Percentiles rank a stretch among this genome's conserved stretches.
phyloP scores from a whole-genome alignment of 2,113 vertebrate genomes.

The Silurus glanis region DNA sequence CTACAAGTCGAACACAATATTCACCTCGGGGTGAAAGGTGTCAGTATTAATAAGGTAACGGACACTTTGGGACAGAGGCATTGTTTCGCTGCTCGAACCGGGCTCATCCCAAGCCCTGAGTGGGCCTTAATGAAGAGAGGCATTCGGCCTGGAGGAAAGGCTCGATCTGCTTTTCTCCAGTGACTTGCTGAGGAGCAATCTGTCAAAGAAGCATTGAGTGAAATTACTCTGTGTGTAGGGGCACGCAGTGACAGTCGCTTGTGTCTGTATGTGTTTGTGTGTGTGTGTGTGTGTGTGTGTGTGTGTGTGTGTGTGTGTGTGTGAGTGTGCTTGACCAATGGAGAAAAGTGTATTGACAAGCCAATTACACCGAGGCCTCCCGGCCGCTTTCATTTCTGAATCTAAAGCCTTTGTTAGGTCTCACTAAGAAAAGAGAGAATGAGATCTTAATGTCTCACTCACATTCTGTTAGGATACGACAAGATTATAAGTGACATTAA shows the following conservation, averaged over 20 bases:
- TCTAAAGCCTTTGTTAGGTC: constrained; percentile 69
- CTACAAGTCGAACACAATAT: constrained; percentile 74
- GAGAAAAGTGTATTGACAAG: constrained; percentile 84
- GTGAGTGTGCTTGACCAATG: constrained; percentile 77
- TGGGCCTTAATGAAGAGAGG: constrained; percentile 95
- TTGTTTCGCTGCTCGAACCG: constrained; percentile 66
- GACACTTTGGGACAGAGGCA: constrained; percentile 68
- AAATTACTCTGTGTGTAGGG: constrained; percentile 92
- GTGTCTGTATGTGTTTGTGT: constrained; percentile 52
- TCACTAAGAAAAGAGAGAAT: constrained; percentile 16
- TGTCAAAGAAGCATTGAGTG: constrained; percentile 91
- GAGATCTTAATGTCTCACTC: constrained; percentile 56
- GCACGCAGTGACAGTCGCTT: constrained; percentile 83
- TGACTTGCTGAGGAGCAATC: constrained; percentile 91
- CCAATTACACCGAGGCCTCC: constrained; percentile 84
- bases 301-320: constrained; percentile 27
- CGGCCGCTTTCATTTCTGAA: constrained; percentile 81
- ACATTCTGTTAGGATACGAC: constrained; percentile 80
- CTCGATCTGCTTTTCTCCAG: constrained; percentile 88
- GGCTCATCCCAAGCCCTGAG: constrained; percentile 80
- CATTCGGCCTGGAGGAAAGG: constrained; percentile 84
- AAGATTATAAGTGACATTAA: constrained; percentile 86
- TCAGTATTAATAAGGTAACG: constrained; percentile 74
- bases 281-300: constrained; percentile 69
- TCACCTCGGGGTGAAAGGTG: constrained; percentile 72